Conservation (phyloP, 2,113 vertebrate species). For the Peromyscus polionotus region DNA sequence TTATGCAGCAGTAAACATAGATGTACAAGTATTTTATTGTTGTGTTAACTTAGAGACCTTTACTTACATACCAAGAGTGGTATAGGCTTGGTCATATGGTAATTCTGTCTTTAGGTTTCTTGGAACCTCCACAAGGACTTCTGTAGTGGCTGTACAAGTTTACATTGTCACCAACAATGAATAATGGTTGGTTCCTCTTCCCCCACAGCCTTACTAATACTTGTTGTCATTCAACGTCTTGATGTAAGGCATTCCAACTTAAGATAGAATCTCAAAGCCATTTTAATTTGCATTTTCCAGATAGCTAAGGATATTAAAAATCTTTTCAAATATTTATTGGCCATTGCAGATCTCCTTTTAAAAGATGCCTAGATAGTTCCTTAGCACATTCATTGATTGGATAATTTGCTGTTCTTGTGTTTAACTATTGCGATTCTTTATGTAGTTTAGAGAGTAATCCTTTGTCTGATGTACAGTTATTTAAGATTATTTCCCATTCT, state of each 20-base stretch:
- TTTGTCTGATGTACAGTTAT: background rate
- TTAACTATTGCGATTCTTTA: background rate
- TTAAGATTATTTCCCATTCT: background rate
- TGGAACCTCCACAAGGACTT: background rate
- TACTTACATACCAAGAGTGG: background rate
- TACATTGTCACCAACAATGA: background rate
- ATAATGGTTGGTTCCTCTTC: background rate
- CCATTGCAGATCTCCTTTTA: background rate
- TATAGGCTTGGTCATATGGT: background rate
- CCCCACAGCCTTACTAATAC: background rate
- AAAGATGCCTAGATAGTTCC: background rate
- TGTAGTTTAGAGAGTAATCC: background rate
- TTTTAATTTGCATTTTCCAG: background rate
- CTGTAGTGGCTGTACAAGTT: background rate
- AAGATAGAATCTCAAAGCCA: background rate
- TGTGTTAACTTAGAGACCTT: background rate
- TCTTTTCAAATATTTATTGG: background rate
- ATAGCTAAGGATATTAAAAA: background rate
- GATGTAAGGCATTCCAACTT: background rate
- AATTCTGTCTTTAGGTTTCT: background rate
- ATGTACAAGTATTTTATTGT: background rate
- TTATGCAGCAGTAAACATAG: background rate
- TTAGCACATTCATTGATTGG: background rate
- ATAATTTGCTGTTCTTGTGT: background rate
- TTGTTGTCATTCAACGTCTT: background rate